phyloP scores from a whole-genome alignment of 2,113 vertebrate species.

The Girardinichthys multiradiatus region DNA sequence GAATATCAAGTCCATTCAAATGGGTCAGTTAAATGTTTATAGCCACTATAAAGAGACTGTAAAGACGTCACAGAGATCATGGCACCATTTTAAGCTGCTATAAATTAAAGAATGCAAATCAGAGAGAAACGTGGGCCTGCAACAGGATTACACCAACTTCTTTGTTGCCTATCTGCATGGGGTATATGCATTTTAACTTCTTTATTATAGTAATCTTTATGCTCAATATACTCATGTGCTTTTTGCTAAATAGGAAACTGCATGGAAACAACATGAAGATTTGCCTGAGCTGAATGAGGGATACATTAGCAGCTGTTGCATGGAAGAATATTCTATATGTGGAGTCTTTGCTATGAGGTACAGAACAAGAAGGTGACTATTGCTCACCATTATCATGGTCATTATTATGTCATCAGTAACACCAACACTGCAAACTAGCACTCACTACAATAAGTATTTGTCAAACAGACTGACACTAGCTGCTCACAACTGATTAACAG shows the following conservation, averaged over 20 bases:
- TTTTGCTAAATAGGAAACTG: background rate
- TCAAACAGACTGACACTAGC: background rate
- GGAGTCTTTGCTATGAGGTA: background rate
- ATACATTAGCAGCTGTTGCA: background rate
- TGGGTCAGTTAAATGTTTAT: background rate
- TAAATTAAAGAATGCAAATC: slow-evolving; percentile 1
- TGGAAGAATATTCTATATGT: background rate
- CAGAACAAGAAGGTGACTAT: background rate
- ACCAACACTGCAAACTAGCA: background rate
- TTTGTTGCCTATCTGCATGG: background rate
- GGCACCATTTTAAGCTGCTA: slow-evolving; percentile 6
- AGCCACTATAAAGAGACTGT: slow-evolving; percentile 10
- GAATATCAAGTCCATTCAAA: background rate
- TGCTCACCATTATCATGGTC: background rate
- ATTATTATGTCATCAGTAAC: background rate
- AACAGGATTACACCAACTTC: background rate
- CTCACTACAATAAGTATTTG: background rate
- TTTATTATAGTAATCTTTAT: background rate
- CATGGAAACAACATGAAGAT: background rate
- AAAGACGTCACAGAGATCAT: background rate
- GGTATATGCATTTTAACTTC: background rate
- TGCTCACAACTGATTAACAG: background rate
- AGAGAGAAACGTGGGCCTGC: background rate
- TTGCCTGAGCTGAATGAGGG: background rate
- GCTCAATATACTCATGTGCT: background rate